Percentiles rank a stretch among this genome's conserved stretches.
These are phyloP conservation scores for Lithobius niger DNA, from an alignment of 1,140 invertebrate genomes.

Conservation along the genomic window DNA sequence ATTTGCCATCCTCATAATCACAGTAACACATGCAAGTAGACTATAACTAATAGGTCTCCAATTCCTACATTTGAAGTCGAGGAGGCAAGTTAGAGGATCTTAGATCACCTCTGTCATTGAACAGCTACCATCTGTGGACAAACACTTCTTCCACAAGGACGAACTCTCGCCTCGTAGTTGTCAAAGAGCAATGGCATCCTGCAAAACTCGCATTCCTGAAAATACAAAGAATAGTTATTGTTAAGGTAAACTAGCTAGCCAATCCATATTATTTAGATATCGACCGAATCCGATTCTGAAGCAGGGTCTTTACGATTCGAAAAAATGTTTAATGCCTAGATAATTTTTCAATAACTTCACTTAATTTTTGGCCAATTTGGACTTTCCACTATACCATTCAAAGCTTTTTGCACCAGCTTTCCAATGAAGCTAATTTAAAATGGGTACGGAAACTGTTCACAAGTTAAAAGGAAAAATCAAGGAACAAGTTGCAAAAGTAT, in stretches of 20 bases:
- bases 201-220: conserved; percentile 47
- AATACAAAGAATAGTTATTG: conserved; percentile 19
- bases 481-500: too few species aligned
- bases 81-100: too few species aligned
- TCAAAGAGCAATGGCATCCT: conserved; percentile 46
- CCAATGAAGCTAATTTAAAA: too few species aligned
- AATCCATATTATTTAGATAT: too few species aligned
- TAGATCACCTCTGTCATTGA: too few species aligned
- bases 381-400: not conserved
- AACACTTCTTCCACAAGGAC: conserved; percentile 18
- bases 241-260: too few species aligned
- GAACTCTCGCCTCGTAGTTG: conserved; percentile 38
- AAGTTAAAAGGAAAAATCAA: too few species aligned
- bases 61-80: too few species aligned
- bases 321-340: not conserved
- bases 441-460: too few species aligned
- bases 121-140: conserved; percentile 15
- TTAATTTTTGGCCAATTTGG: not conserved
- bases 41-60: too few species aligned
- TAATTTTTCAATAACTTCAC: not conserved
- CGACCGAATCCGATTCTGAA: not conserved
- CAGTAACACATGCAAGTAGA: too few species aligned
- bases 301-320: not conserved
- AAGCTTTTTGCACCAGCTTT: not conserved
- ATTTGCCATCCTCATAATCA: too few species aligned